phyloP scores from a whole-genome alignment of 2,888 invertebrate genomes.

The Leptothorax acervorum region DNA sequence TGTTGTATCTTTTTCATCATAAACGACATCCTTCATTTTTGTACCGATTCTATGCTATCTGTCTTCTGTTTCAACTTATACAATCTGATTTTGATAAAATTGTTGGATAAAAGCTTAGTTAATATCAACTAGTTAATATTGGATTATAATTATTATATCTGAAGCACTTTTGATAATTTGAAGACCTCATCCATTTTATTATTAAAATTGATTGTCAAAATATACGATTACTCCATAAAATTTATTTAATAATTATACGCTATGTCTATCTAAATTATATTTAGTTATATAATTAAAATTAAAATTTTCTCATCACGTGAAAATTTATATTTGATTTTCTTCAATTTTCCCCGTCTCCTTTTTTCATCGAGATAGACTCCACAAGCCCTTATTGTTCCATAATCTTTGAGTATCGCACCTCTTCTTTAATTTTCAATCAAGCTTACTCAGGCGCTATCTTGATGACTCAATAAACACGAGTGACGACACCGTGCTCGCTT shows the following conservation, averaged over 20 bases:
- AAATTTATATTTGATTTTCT: neutral
- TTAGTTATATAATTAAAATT: constrained; percentile 1
- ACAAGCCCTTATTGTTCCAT: neutral
- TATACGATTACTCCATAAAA: neutral
- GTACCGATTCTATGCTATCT: neutral
- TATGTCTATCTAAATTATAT: neutral
- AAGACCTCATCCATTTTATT: neutral
- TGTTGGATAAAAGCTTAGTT: constrained; percentile 6
- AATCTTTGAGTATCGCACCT: neutral
- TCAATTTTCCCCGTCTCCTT: neutral
- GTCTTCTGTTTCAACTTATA: neutral
- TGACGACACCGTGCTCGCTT: neutral
- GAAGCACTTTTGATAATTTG: constrained; percentile 10
- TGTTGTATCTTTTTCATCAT: constrained; percentile 6
- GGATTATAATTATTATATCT: constrained; percentile 12
- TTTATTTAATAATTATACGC: neutral
- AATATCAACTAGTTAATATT: neutral
- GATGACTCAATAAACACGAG: constrained; percentile 44
- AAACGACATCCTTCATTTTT: neutral
- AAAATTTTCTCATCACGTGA: neutral
- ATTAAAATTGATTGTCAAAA: constrained; percentile 19
- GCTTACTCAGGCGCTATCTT: neutral
- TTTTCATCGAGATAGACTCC: neutral
- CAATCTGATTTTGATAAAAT: neutral
- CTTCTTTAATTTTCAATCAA: constrained; percentile 23